Evolutionary conservation across 2,113 vertebrate genomes (phyloP).

Genomic region (Cephalophus harveyi): DNA sequence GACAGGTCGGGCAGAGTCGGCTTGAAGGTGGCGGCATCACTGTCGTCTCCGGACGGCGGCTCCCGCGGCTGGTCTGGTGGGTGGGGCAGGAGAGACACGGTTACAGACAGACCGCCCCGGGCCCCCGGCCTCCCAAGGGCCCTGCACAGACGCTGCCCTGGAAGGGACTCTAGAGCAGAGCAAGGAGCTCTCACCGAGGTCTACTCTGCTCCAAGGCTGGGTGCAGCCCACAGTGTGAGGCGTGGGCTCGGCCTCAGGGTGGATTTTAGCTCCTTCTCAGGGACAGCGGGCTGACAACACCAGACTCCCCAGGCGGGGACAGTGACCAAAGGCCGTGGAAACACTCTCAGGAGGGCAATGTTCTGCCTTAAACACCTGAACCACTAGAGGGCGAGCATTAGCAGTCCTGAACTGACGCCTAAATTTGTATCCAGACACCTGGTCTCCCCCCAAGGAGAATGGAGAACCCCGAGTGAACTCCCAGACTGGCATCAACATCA

Average conservation of each 20-base stretch:
- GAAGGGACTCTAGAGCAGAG: no score
- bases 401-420: not conserved
- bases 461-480: not conserved
- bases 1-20: constrained; percentile 95
- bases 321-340: rapidly evolving
- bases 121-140: rapidly evolving
- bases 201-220: not conserved
- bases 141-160: not conserved
- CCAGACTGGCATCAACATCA: not conserved
- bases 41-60: constrained; percentile 87
- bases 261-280: not conserved
- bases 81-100: not conserved
- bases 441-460: not conserved
- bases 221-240: rapidly evolving
- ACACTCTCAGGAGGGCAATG: rapidly evolving
- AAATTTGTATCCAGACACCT: not conserved
- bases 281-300: not conserved
- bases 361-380: not conserved
- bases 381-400: rapidly evolving
- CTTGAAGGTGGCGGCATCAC: constrained; percentile 92
- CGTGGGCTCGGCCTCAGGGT: rapidly evolving
- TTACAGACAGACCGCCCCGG: not conserved
- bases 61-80: constrained; percentile 86
- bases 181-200: not conserved
- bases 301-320: not conserved